Evolutionary conservation across 2,113 vertebrate species (phyloP), one percentile per base, ranked within the genome.

Genomic region (Stigmatopora argus): DNA sequence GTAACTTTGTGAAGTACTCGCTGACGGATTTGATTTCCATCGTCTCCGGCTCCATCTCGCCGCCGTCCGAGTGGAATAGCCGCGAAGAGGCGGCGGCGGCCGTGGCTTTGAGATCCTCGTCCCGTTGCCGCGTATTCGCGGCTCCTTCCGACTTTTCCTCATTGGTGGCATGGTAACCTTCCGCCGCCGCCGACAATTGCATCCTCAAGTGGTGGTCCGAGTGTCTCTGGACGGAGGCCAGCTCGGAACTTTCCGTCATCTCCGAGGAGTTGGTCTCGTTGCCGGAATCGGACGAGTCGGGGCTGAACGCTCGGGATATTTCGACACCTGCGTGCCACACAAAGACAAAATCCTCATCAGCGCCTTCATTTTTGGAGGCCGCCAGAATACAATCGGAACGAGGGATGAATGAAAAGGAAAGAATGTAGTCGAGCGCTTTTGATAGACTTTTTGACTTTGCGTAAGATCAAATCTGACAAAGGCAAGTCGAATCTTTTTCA

Each of bases 261-360:
- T 99, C 97, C 44, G 97, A 99, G 70, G 97, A 99, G 88, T 99
- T 99, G 76, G 97, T 98, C 86, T 99, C 97, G 85, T 99, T 99
- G 86, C 96, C 96, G 78, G 97, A 99, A 94, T 99, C 97, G 68
- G 97, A 99, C 31, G 95, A 98, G 86, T 99, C 97, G 1, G 96
- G 97, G 80, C 97, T 99, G 92, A 97, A 99, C 71, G 95, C 93
- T 90, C 96, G 91, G 83, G 95, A 92, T 90, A 99, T 96, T 91
- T 94, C 93, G 92, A 98, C 95, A 96, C 95, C 97, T 99, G 94
- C 86, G 91, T 91, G 87, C 85, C 92, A 94, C 88, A 93, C 86
- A 94, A 91, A 93, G 89, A 93, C 75, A 91, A 92, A 94, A 57
- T 93, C 67, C 71, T 83, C 73, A 83, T 95, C 92, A 93, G 91